A percentile compares a stretch with the other conserved stretches of the same genome.
Evolutionary conservation across 1,140 invertebrate genomes (phyloP).

Genomic region (Venustaconcha ellipsiformis): DNA sequence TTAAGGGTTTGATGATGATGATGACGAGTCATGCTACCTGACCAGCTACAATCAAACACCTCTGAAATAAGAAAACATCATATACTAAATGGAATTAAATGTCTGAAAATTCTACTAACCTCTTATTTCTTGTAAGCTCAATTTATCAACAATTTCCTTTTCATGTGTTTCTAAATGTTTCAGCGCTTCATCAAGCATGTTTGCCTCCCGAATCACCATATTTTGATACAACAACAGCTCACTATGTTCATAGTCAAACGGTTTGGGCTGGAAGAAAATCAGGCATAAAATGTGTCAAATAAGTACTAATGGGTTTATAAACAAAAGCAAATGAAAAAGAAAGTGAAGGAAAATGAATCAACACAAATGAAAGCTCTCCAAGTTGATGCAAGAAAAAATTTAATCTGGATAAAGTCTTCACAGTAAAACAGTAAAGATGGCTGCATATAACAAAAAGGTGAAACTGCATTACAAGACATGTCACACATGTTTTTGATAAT

Average conservation of each 20-base stretch:
- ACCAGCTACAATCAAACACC: no score
- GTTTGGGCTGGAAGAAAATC: conserved; percentile 55
- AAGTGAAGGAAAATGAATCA: no score
- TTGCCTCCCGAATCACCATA: conserved; percentile 94
- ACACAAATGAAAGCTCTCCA: no score
- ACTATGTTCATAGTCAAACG: conserved; percentile 93
- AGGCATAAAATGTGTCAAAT: neutral
- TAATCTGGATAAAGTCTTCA: neutral
- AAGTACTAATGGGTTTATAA: no score
- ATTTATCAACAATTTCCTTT: conserved; percentile 92
- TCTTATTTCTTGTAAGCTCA: conserved; percentile 90
- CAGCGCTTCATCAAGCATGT: conserved; percentile 84
- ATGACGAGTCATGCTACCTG: no score
- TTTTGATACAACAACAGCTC: conserved; percentile 97
- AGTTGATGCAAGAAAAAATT: neutral
- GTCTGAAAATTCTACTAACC: conserved; percentile 68
- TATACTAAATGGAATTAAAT: neutral
- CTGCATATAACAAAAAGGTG: neutral
- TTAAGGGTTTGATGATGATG: no score
- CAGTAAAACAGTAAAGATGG: neutral
- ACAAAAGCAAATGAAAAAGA: no score
- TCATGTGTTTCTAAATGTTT: conserved; percentile 89
- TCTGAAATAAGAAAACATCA: no score
- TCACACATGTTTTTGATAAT: no score
- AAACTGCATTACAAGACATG: neutral